A percentile compares a stretch with the other conserved stretches of the same genome.
Conservation (phyloP, 2,797 vertebrate genomes). For the Natrix natrix region DNA sequence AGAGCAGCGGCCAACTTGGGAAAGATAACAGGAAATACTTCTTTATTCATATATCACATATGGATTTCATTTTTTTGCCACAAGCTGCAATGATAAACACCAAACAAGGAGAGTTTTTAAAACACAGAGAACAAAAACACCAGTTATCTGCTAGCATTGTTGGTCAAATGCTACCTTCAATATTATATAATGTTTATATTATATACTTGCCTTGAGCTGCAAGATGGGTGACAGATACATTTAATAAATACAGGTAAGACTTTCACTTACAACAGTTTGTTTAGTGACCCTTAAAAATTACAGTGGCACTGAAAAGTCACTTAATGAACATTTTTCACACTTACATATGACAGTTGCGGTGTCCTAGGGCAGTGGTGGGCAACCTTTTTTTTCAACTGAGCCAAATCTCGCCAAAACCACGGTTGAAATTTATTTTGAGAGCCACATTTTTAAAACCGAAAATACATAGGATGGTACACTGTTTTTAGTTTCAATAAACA, state of each 20-base stretch:
- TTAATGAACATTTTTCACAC: background rate
- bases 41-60: background rate
- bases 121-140: background rate
- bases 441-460: too few relatives aligned
- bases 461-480: too few relatives aligned
- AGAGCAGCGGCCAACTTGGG: background rate
- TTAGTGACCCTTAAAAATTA: background rate
- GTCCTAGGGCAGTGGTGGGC: too few relatives aligned
- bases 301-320: background rate
- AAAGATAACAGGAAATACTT: background rate
- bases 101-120: background rate
- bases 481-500: too few relatives aligned
- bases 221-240: background rate
- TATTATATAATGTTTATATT: background rate
- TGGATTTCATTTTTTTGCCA: background rate
- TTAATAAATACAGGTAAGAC: background rate
- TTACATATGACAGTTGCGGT: background rate
- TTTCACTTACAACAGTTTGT: background rate
- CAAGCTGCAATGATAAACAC: background rate
- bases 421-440: too few relatives aligned
- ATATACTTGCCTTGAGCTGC: background rate
- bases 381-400: too few relatives aligned
- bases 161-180: background rate
- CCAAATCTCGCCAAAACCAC: too few relatives aligned
- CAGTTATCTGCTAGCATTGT: background rate